These are phyloP conservation scores for Harpagoxenus sublaevis DNA, from an alignment of 2,888 invertebrate species.

Conservation along the genomic window DNA sequence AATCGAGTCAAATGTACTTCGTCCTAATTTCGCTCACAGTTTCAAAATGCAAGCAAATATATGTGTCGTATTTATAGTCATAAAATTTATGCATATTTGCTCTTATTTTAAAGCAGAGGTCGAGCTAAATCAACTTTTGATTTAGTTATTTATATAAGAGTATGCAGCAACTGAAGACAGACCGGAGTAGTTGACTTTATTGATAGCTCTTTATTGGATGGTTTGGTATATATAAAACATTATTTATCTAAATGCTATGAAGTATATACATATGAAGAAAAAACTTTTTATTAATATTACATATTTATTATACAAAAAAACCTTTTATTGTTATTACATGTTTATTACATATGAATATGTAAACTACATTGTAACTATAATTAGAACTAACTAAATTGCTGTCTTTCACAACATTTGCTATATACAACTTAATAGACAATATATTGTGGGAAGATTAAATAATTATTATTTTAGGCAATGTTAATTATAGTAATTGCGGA, in stretches of 20 bases:
- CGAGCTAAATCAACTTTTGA: not conserved
- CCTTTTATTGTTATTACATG: not conserved
- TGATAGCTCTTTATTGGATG: not conserved
- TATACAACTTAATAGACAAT: no score
- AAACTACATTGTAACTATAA: not conserved
- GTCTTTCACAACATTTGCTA: no score
- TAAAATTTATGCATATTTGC: not conserved
- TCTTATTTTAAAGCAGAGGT: not conserved
- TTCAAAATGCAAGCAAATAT: not conserved
- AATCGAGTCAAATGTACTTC: constrained; percentile 7
- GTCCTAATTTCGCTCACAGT: not conserved
- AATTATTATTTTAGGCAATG: no score
- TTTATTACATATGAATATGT: not conserved
- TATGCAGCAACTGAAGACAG: not conserved
- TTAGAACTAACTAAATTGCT: not conserved
- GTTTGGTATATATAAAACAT: not conserved
- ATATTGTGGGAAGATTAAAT: no score
- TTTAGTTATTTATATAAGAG: constrained; percentile 12
- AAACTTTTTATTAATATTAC: not conserved
- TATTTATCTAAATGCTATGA: not conserved
- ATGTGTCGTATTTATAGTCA: not conserved
- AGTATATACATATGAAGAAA: not conserved
- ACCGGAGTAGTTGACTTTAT: not conserved
- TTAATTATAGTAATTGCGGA: no score
- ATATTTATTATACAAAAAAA: no score